A percentile compares a stretch with the other conserved stretches of the same genome.
Conservation (phyloP, 2,113 vertebrate genomes). For the Thermophis baileyi region DNA sequence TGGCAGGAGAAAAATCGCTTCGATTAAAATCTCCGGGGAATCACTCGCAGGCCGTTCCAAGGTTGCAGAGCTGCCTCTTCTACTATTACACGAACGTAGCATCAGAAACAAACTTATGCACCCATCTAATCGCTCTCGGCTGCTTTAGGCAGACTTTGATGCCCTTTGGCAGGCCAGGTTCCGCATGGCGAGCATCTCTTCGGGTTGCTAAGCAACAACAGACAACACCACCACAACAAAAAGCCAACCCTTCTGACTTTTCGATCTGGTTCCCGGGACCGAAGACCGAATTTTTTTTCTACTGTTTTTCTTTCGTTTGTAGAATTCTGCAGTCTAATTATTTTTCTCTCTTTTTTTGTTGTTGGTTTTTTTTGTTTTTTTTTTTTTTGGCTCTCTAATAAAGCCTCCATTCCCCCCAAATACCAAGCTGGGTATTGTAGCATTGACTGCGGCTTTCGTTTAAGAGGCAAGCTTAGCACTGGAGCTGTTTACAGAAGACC, state of each 20-base stretch:
- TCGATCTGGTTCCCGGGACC: slow-evolving; percentile 60
- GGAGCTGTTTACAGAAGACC: not conserved
- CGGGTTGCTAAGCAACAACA: slow-evolving; percentile 39
- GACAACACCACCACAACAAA: slow-evolving; percentile 1
- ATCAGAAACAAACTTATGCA: not conserved
- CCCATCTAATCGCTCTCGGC: slow-evolving; percentile 33
- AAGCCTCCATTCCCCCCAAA: not conserved
- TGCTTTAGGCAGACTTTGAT: slow-evolving; percentile 31
- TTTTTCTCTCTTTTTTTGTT: not conserved
- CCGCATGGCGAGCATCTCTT: slow-evolving; percentile 32
- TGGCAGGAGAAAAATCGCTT: slow-evolving; percentile 34
- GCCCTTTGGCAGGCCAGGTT: not conserved
- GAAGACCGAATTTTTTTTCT: slow-evolving; percentile 56
- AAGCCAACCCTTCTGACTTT: slow-evolving; percentile 28
- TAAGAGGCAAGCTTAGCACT: not conserved
- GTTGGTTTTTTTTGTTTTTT: slow-evolving; percentile 31
- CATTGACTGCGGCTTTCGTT: no score
- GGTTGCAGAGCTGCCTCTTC: slow-evolving; percentile 47
- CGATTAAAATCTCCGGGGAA: not conserved
- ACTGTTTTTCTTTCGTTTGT: slow-evolving; percentile 62
- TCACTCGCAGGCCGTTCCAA: slow-evolving; percentile 7
- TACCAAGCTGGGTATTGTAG: not conserved
- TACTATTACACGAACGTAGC: not conserved
- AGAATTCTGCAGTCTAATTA: slow-evolving; percentile 65
- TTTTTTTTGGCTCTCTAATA: not conserved